phyloP scores from a whole-genome alignment of 2,113 vertebrate genomes.

The Genyomyrus donnyi region DNA sequence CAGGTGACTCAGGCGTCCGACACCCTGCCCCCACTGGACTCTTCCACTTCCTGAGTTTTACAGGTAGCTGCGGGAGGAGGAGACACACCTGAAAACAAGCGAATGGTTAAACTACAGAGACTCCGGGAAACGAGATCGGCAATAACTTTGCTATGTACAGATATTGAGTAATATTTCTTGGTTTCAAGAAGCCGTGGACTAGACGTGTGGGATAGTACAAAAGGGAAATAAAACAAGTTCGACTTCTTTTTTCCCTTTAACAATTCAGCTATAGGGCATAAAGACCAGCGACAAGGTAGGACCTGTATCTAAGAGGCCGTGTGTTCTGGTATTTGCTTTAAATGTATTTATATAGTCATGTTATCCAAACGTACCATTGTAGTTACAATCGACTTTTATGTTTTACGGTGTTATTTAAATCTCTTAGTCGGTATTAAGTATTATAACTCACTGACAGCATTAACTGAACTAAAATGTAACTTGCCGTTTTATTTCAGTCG shows the following conservation, averaged over 20 bases:
- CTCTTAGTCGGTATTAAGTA: not conserved
- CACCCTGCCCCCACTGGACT: not conserved
- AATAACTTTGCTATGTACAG: not conserved
- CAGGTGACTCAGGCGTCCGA: not conserved
- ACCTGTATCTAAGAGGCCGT: not conserved
- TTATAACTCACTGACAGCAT: not conserved
- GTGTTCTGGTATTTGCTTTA: not conserved
- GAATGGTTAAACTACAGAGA: constrained; percentile 33
- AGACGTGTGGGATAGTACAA: not conserved
- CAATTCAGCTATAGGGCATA: not conserved
- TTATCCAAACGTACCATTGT: not conserved
- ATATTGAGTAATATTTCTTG: not conserved
- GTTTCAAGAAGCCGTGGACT: not conserved
- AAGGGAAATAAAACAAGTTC: not conserved
- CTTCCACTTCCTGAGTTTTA: constrained; percentile 66
- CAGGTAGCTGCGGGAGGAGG: constrained; percentile 32
- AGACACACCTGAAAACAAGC: constrained; percentile 40
- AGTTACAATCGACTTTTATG: not conserved
- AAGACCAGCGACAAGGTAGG: not conserved
- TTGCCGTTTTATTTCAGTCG: not conserved
- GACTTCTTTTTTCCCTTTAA: not conserved
- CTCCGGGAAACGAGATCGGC: not conserved
- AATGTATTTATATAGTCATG: not conserved
- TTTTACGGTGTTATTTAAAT: not conserved
- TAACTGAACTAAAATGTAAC: not conserved